phyloP scores from a whole-genome alignment of 1,140 invertebrate species.

The Manduca sexta region DNA sequence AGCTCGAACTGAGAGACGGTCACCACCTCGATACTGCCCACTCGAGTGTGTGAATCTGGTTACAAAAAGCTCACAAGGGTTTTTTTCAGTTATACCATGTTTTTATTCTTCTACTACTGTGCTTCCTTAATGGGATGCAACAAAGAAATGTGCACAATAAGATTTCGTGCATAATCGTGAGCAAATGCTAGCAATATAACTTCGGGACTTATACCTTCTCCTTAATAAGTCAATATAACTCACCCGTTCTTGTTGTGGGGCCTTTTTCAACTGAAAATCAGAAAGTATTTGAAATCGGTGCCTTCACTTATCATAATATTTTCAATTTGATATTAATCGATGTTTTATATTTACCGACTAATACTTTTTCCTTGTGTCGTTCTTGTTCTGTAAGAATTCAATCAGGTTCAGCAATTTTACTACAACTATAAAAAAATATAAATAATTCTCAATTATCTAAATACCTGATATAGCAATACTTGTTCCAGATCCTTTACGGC shows the following conservation, averaged over 20 bases:
- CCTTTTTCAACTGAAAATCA: conserved; percentile 35
- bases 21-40: conserved; percentile 45
- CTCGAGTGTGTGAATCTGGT: conserved; percentile 9
- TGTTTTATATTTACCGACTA: conserved; percentile 27
- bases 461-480: conserved; percentile 19
- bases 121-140: no score
- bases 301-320: background rate
- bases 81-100: no score
- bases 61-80: background rate
- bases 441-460: conserved; percentile 1
- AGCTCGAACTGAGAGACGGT: conserved; percentile 40
- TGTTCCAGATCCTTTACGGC: conserved; percentile 6
- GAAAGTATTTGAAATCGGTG: background rate
- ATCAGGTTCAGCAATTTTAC: background rate
- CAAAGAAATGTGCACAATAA: no score
- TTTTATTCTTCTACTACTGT: no score
- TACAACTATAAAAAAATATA: background rate
- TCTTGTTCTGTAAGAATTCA: conserved; percentile 16
- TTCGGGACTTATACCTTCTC: no score
- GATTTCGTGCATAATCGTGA: no score
- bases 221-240: conserved; percentile 2
- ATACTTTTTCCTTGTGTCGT: conserved; percentile 25
- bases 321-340: background rate
- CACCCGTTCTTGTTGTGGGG: conserved; percentile 17
- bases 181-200: no score